Percentiles rank a stretch among this genome's conserved stretches.
Evolutionary conservation across 2,888 invertebrate genomes (phyloP).

Genomic region (Lasiommata megera): DNA sequence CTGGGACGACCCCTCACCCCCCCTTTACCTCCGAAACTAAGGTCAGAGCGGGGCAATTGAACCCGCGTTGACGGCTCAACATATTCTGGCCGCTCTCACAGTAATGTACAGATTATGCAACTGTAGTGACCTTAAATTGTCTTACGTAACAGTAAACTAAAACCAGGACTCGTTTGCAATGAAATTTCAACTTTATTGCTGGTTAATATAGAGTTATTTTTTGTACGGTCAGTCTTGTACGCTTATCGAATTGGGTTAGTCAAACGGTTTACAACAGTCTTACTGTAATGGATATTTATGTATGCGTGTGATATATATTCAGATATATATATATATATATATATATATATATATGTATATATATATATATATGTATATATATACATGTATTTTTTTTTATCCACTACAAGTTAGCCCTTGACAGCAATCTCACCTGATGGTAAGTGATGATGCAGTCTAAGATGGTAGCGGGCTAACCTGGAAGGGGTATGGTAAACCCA

Average conservation of each 20-base stretch:
- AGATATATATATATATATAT: too few relatives aligned
- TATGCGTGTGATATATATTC: constrained; percentile 36
- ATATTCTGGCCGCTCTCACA: constrained; percentile 48
- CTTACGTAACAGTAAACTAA: constrained; percentile 67
- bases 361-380: too few relatives aligned
- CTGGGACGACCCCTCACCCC: constrained; percentile 37
- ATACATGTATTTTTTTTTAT: too few relatives aligned
- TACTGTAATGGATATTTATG: constrained; percentile 32
- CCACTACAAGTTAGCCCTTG: too few relatives aligned
- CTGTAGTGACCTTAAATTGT: constrained; percentile 63
- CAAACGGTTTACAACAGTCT: constrained; percentile 43
- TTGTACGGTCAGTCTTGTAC: constrained; percentile 13
- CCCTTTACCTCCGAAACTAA: constrained; percentile 27
- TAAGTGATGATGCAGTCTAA: too few relatives aligned
- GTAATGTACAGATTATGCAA: constrained; percentile 64
- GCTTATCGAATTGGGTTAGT: constrained; percentile 57
- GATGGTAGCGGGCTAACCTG: too few relatives aligned
- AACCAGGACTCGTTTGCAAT: constrained; percentile 39
- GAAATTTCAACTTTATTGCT: constrained; percentile 34
- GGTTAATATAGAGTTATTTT: constrained; percentile 28
- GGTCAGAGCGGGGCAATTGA: constrained; percentile 32
- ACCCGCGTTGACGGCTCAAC: constrained; percentile 45
- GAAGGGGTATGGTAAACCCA: too few relatives aligned
- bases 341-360: too few relatives aligned
- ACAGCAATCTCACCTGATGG: too few relatives aligned